phyloP scores from a whole-genome alignment of 1,140 invertebrate genomes.

The Linepithema humile region DNA sequence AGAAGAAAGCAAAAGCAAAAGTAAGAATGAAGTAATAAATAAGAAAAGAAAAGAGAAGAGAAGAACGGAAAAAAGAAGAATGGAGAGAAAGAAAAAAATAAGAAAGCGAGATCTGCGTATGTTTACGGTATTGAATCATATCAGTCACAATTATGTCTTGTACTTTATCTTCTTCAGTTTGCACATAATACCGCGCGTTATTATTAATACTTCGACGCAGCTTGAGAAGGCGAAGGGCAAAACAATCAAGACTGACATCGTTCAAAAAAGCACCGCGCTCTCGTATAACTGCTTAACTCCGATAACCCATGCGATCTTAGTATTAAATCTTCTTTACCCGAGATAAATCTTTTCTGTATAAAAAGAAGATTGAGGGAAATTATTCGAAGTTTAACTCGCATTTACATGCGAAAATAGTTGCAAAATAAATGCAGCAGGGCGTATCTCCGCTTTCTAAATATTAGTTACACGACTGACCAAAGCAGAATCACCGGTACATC shows the following conservation, averaged over 20 bases:
- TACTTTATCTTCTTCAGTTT: background rate
- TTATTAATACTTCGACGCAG: background rate
- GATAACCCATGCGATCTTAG: background rate
- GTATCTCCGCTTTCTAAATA: background rate
- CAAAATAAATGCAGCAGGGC: background rate
- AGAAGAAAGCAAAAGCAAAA: conserved; percentile 1
- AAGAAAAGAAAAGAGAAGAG: background rate
- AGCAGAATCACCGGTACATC: conserved; percentile 46
- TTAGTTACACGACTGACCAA: background rate
- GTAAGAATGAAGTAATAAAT: background rate
- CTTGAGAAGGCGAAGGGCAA: background rate
- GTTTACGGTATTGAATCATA: background rate
- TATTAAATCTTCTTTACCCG: background rate
- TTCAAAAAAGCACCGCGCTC: background rate
- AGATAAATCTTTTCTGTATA: background rate
- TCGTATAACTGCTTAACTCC: background rate
- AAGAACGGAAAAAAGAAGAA: background rate
- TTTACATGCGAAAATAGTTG: background rate
- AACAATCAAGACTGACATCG: background rate
- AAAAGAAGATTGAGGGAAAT: background rate
- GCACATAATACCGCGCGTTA: background rate
- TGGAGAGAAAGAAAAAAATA: background rate
- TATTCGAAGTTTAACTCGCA: background rate
- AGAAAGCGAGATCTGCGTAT: background rate
- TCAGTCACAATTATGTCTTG: background rate